Evolutionary conservation across 2,888 invertebrate species (phyloP).

Genomic region (Dusona sp.): DNA sequence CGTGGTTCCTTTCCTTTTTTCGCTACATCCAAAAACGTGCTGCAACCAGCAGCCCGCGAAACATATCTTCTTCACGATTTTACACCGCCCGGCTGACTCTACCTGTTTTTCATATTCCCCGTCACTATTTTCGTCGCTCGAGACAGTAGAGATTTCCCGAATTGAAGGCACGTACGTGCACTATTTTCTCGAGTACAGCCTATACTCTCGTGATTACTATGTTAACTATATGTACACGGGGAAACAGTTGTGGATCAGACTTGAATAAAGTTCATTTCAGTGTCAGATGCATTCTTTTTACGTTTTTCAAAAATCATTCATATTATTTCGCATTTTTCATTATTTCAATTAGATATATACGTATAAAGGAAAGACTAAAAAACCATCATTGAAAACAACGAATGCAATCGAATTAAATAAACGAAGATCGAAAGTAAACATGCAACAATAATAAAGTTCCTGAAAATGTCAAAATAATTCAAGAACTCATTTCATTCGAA

Average conservation of each 20-base stretch:
- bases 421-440: neutral
- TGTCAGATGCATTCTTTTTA: neutral
- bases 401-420: neutral
- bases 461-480: neutral
- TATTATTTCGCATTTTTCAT: neutral
- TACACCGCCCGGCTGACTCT: constrained; percentile 19
- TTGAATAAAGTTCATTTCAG: neutral
- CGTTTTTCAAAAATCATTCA: neutral
- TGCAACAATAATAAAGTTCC: constrained; percentile 7
- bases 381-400: neutral
- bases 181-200: constrained; percentile 47
- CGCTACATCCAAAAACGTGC: constrained; percentile 35
- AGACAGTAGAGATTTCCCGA: constrained; percentile 66
- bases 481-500: neutral
- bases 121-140: constrained; percentile 64
- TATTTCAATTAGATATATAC: neutral
- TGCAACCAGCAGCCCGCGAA: constrained; percentile 23
- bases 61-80: constrained; percentile 33
- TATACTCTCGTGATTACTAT: constrained; percentile 45
- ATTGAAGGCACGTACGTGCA: constrained; percentile 68
- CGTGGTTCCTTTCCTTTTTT: constrained; percentile 40
- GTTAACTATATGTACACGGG: neutral
- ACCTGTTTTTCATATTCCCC: constrained; percentile 62
- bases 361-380: neutral
- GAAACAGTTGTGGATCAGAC: neutral